Conservation (phyloP, 2,113 vertebrate genomes). For the Heteronetta atricapilla region DNA sequence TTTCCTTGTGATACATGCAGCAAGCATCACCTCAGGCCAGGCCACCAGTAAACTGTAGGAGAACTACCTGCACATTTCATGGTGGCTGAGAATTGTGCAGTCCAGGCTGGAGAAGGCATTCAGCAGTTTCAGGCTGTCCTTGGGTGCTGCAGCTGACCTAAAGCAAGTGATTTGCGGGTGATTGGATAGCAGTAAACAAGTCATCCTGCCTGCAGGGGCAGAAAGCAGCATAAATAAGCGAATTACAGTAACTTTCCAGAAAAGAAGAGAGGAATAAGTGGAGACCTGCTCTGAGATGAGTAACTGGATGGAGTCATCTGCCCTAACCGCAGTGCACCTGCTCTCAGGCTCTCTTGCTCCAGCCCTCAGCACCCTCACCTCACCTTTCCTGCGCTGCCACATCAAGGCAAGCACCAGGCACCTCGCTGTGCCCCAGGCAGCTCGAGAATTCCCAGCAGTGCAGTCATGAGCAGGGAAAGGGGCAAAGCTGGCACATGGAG, state of each 20-base stretch:
- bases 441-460: not conserved
- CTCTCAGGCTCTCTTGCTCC: slow-evolving; percentile 1
- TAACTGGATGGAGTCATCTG: slow-evolving; percentile 46
- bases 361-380: slow-evolving; percentile 18
- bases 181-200: not conserved
- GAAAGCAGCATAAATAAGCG: slow-evolving; percentile 22
- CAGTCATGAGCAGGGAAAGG: not conserved
- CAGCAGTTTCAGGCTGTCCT: not conserved
- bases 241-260: slow-evolving; percentile 47
- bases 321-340: slow-evolving; percentile 27
- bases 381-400: not conserved
- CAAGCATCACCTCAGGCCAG: not conserved
- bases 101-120: not conserved
- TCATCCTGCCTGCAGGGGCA: slow-evolving; percentile 30
- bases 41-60: not conserved
- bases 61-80: not conserved
- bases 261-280: slow-evolving; percentile 45
- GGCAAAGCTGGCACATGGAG: not conserved
- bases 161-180: not conserved
- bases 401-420: not conserved
- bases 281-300: slow-evolving; percentile 31
- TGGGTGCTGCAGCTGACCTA: not conserved
- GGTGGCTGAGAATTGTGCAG: not conserved
- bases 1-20: not conserved
- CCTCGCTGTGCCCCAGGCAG: not conserved